Evolutionary conservation across 2,797 vertebrate genomes (phyloP).

Genomic region (Squalus acanthias): DNA sequence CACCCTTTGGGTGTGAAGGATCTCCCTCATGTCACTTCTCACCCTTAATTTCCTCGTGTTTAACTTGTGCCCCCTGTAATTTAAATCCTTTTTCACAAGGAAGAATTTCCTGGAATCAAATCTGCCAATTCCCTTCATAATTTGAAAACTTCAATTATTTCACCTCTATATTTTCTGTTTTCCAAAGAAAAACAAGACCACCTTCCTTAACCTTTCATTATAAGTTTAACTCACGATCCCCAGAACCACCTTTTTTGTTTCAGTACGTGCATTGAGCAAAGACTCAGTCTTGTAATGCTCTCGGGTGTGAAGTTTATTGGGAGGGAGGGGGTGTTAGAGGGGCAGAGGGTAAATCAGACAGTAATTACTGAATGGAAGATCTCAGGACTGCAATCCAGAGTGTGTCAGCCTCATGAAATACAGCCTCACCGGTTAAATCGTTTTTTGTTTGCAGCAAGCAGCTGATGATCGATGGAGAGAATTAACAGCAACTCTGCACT

Average conservation of each 20-base stretch:
- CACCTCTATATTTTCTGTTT: neutral
- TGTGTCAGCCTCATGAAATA: neutral
- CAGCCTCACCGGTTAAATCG: neutral
- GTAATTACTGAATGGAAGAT: conserved; percentile 7
- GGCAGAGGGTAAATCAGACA: neutral
- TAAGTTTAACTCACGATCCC: neutral
- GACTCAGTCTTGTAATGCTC: neutral
- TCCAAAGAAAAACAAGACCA: neutral
- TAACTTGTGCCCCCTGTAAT: neutral
- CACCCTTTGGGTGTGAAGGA: neutral
- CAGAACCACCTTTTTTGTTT: neutral
- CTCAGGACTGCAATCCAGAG: neutral
- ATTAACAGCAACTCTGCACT: neutral
- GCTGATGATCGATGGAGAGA: neutral
- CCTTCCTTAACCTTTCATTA: neutral
- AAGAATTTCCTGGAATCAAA: neutral
- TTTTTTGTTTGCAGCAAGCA: conserved; percentile 12
- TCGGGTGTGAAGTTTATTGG: neutral
- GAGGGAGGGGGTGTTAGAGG: neutral
- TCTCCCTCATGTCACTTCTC: too few relatives aligned
- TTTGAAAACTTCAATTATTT: neutral
- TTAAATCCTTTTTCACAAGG: neutral
- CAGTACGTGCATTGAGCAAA: neutral
- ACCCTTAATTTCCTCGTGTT: neutral
- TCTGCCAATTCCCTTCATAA: neutral